These are phyloP conservation scores for Tridacna crocea DNA, from an alignment of 2,888 invertebrate species.

Conservation along the genomic window DNA sequence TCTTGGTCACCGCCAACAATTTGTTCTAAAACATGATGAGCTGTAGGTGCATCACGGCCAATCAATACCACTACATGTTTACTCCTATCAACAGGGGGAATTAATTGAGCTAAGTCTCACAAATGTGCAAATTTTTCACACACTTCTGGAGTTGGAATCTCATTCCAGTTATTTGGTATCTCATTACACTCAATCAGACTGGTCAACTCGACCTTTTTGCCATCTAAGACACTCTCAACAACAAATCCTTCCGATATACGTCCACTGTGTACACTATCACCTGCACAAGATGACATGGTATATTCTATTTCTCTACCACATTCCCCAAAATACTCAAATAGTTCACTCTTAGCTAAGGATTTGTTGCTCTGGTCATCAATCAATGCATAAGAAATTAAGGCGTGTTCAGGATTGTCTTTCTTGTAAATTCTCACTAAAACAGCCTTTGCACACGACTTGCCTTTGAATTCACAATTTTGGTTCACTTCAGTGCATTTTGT, in stretches of 20 bases:
- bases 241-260: background rate
- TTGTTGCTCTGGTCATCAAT: constrained; percentile 56
- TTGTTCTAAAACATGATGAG: constrained; percentile 16
- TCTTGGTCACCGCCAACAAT: constrained; percentile 13
- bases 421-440: constrained; percentile 35
- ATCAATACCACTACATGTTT: constrained; percentile 10
- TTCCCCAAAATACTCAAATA: constrained; percentile 26
- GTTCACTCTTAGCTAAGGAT: constrained; percentile 34
- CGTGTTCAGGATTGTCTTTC: constrained; percentile 13
- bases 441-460: constrained; percentile 48
- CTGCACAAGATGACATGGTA: constrained; percentile 5
- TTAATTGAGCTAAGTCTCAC: background rate
- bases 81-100: background rate
- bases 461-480: constrained; percentile 26
- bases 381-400: constrained; percentile 26
- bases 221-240: background rate
- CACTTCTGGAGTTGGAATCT: constrained; percentile 43
- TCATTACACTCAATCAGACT: constrained; percentile 53
- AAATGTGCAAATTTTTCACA: constrained; percentile 23
- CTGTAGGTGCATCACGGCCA: constrained; percentile 27
- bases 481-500: constrained; percentile 38
- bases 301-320: constrained; percentile 13
- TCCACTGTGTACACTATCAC: background rate
- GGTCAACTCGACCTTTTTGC: background rate
- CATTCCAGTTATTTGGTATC: constrained; percentile 37